These are phyloP conservation scores for Tortricodes alternella DNA, from an alignment of 2,888 invertebrate species.

Conservation along the genomic window DNA sequence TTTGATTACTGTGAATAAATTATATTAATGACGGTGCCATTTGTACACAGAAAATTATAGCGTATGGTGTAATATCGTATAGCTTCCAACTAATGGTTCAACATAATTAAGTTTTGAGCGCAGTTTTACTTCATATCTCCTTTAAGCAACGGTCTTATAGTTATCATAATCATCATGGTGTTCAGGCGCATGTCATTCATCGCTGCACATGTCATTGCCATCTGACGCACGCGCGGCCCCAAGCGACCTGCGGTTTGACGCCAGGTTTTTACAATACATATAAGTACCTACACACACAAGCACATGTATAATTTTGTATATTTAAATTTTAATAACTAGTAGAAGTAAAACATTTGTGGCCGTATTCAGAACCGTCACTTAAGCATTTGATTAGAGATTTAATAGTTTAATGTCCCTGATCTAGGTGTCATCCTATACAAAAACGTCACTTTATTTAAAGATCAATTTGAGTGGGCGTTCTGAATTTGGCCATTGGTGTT, in stretches of 20 bases:
- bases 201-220: constrained; percentile 52
- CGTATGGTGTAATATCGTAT: constrained; percentile 13
- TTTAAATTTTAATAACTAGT: too few relatives aligned
- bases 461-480: too few relatives aligned
- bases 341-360: too few relatives aligned
- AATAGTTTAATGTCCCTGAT: too few relatives aligned
- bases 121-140: not conserved
- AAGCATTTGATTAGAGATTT: too few relatives aligned
- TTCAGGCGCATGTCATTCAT: constrained; percentile 46
- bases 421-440: too few relatives aligned
- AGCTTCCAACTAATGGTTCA: not conserved
- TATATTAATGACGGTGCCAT: constrained; percentile 19
- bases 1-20: constrained; percentile 27
- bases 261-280: not conserved
- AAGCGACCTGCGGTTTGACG: constrained; percentile 5
- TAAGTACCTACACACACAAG: not conserved
- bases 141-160: not conserved
- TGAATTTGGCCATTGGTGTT: too few relatives aligned
- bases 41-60: constrained; percentile 3
- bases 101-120: too few relatives aligned
- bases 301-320: not conserved
- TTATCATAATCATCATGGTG: constrained; percentile 28
- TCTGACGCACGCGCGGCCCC: constrained; percentile 39
- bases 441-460: too few relatives aligned
- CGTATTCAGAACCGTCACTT: too few relatives aligned